Base-by-base conservation (phyloP, 2,797 vertebrate species). In the Glossophaga mutica region DNA sequence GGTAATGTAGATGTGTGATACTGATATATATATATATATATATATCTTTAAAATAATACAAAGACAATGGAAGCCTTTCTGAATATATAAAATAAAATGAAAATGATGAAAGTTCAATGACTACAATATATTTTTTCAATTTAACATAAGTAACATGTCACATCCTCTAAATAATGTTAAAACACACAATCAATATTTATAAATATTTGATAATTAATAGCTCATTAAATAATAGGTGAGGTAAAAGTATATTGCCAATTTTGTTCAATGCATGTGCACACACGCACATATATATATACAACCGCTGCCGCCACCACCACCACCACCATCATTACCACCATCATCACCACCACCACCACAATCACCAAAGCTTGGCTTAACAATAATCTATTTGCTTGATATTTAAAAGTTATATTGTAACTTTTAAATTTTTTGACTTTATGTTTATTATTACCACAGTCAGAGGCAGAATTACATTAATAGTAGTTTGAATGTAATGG, bases 401-500 rank as follows among this genome's bases (percentile, higher is more conserved):
- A 94, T 1, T 3, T 73, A 85, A 68, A 89, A 79, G 29, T 79
- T 68, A 81, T 95, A 71, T 32, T 39, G 16, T 1, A 95, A 24
- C 6, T 96, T 83, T 96, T 97, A 95, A 95, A 96, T 91, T 96
- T 79, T 85, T 57, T 67, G 46, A n/a, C 32, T 73, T 86, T 94
- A 85, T 57, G 0, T 90, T 97, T 97, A 87, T 67, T 85, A 44
- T 62, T 85, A 73, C 34, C 84, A 82, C 84, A 97, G 19, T 24
- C 50, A 96, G 42, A 95, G 78, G 24, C 46, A 90, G 96, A 96
- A 96, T 97, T 93, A 91, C 78, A 2, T 97, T 97, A 98, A 98
- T 98, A 98, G 97, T 98, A 96, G 84, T 90, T 97, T 96, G 55
- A 94, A 97, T 98, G 94, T 85, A 97, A 98, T 86, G 74, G 94